phyloP scores from a whole-genome alignment of 2,888 invertebrate genomes.

The Sminthurides aquaticus region DNA sequence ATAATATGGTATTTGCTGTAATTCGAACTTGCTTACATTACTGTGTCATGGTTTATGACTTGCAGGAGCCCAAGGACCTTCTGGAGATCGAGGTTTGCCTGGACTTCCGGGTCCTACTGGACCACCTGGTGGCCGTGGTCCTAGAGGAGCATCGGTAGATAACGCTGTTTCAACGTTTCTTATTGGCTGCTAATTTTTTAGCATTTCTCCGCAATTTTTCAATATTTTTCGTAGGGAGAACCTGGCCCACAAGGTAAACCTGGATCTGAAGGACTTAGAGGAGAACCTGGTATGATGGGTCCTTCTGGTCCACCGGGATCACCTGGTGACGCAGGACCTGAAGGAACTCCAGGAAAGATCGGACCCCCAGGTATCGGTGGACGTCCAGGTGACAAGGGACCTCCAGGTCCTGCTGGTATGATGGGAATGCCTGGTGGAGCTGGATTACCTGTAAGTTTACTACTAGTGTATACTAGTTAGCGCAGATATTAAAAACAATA shows the following conservation, averaged over 20 bases:
- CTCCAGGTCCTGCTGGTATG: conserved; percentile 58
- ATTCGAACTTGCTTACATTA: background rate
- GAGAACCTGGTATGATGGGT: conserved; percentile 57
- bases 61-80: conserved; percentile 55
- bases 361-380: conserved; percentile 56
- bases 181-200: background rate
- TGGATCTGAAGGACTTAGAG: conserved; percentile 65
- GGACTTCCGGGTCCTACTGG: conserved; percentile 59
- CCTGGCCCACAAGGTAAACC: conserved; percentile 64
- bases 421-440: conserved; percentile 61
- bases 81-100: conserved; percentile 58
- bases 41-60: background rate
- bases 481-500: background rate
- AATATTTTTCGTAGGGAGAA: conserved; percentile 54
- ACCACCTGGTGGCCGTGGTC: conserved; percentile 58
- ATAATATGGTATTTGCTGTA: background rate
- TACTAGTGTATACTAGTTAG: background rate
- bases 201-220: background rate
- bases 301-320: conserved; percentile 61
- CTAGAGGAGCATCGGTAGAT: conserved; percentile 57
- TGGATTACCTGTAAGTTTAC: conserved; percentile 58
- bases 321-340: conserved; percentile 55
- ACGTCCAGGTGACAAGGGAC: conserved; percentile 69
- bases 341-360: conserved; percentile 47
- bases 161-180: background rate